phyloP scores from a whole-genome alignment of 2,888 invertebrate species.

The Mythimna vitellina region DNA sequence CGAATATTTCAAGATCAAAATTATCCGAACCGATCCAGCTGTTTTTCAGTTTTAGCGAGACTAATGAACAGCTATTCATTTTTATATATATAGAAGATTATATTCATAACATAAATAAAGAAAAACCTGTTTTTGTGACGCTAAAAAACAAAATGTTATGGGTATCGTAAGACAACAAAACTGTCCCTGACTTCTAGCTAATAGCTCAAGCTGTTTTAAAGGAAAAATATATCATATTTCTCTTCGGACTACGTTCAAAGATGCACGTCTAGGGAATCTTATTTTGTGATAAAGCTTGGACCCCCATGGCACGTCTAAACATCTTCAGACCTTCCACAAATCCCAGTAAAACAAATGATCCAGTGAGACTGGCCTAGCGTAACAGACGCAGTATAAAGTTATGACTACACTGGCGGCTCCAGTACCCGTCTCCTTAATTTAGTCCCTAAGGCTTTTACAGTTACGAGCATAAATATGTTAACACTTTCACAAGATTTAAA shows the following conservation, averaged over 20 bases:
- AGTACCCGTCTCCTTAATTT: conserved; percentile 15
- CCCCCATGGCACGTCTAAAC: conserved; percentile 2
- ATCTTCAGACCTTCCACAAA: conserved; percentile 4
- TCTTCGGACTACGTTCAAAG: background rate
- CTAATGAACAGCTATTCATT: too few relatives aligned
- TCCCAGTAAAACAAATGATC: conserved; percentile 20
- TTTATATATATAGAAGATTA: too few relatives aligned
- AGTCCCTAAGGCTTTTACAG: conserved; percentile 22
- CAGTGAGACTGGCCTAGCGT: conserved; percentile 18
- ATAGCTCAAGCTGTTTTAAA: background rate
- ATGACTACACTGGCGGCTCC: conserved; percentile 27
- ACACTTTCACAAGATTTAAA: background rate
- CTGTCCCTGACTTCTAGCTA: too few relatives aligned
- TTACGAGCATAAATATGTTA: background rate
- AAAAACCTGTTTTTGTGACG: too few relatives aligned
- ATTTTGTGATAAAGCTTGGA: background rate
- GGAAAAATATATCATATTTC: background rate
- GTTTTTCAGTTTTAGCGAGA: too few relatives aligned
- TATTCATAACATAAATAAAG: too few relatives aligned
- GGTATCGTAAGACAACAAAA: too few relatives aligned
- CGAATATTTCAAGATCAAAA: too few relatives aligned
- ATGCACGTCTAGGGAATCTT: background rate
- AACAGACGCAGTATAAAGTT: conserved; percentile 29
- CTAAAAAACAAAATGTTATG: too few relatives aligned
- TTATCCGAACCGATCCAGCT: too few relatives aligned